Percentiles rank a stretch among this genome's conserved stretches.
phyloP scores from a whole-genome alignment of 2,113 vertebrate genomes.

The Macrotis lagotis region DNA sequence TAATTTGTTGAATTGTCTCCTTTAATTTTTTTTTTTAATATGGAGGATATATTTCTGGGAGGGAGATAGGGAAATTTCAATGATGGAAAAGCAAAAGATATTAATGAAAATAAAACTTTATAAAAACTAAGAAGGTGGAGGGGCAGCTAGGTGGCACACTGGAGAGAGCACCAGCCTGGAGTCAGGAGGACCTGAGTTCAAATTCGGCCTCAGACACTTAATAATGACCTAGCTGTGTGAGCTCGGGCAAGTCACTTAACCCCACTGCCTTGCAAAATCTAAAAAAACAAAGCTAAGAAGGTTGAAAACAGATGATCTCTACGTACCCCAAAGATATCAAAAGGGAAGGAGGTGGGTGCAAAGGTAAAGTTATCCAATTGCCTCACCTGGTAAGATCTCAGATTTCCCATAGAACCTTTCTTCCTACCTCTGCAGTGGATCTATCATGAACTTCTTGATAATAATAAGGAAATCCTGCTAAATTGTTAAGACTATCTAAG shows the following conservation, averaged over 20 bases:
- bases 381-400: background rate
- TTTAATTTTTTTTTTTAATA: background rate
- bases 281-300: too few relatives aligned
- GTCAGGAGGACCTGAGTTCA: too few relatives aligned
- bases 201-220: too few relatives aligned
- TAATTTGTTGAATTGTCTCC: too few relatives aligned
- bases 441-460: background rate
- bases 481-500: background rate
- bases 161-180: too few relatives aligned
- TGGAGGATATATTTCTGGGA: background rate
- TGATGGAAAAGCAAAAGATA: background rate
- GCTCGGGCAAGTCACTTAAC: too few relatives aligned
- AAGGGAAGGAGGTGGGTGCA: background rate
- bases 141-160: too few relatives aligned
- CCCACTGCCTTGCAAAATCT: too few relatives aligned
- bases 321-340: background rate
- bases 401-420: background rate
- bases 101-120: background rate
- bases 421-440: background rate
- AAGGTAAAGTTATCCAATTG: background rate
- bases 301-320: background rate
- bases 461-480: background rate
- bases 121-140: background rate
- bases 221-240: too few relatives aligned
- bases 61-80: background rate